Conservation (phyloP, 2,113 vertebrate species). For the Oncorhynchus masou region DNA sequence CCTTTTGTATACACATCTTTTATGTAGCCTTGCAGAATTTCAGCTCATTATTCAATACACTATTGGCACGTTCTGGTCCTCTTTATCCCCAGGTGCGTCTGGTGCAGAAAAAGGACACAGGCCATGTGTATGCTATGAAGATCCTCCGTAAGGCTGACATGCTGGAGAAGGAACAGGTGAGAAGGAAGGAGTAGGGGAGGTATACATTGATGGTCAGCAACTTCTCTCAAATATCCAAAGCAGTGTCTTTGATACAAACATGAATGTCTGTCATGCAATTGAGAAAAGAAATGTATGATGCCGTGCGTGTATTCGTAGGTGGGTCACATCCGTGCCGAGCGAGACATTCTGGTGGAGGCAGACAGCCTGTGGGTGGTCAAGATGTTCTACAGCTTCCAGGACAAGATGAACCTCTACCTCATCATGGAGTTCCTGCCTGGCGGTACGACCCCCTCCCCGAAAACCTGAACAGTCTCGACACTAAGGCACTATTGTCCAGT, state of each 20-base stretch:
- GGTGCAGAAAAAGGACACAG: conserved; percentile 98
- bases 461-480: background rate
- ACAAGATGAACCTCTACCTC: conserved; percentile 98
- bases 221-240: too few species aligned
- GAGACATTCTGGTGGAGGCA: conserved; percentile 96
- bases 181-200: background rate
- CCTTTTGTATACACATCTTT: too few species aligned
- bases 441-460: conserved; percentile 70
- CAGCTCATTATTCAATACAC: background rate
- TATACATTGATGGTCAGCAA: too few species aligned
- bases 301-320: conserved; percentile 69
- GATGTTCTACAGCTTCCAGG: conserved; percentile 99
- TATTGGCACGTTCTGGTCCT: background rate
- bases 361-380: conserved; percentile 99
- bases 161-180: conserved; percentile 97
- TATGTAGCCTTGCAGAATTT: background rate
- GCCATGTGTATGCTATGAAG: conserved; percentile 98
- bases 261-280: background rate
- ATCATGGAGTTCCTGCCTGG: conserved; percentile 99
- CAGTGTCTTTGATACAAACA: too few species aligned
- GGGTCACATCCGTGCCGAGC: conserved; percentile 94
- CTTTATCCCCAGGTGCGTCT: conserved; percentile 82
- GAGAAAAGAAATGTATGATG: background rate
- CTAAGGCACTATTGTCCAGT: background rate
- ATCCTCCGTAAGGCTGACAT: conserved; percentile 97